Evolutionary conservation across 2,113 vertebrate species (phyloP).

Genomic region (Leptocoma aspasia): DNA sequence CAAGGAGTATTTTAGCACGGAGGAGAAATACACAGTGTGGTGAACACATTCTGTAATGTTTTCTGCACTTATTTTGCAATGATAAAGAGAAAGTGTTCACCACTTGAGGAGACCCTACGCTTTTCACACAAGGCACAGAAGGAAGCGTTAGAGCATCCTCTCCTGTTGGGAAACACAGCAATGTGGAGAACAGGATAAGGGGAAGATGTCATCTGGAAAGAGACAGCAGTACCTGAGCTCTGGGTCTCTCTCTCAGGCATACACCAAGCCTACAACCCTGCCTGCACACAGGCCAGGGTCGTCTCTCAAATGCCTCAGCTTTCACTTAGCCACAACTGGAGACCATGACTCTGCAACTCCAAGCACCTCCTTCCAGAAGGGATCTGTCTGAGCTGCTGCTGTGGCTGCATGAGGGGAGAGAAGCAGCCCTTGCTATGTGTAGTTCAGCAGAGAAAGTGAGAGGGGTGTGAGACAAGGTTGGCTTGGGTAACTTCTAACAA

Average conservation of each 20-base stretch:
- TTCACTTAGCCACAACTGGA: rapidly evolving
- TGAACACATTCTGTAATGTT: not conserved
- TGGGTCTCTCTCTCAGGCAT: not conserved
- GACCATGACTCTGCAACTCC: not conserved
- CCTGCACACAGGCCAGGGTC: too few species aligned
- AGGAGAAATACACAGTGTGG: rapidly evolving
- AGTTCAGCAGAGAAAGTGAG: not conserved
- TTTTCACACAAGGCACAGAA: not conserved
- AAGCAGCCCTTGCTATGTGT: not conserved
- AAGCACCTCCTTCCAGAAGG: rapidly evolving
- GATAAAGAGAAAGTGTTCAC: not conserved
- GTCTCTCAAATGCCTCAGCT: not conserved
- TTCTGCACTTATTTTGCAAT: not conserved
- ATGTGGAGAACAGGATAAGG: rapidly evolving
- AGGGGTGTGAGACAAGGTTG: not conserved
- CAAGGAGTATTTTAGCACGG: not conserved
- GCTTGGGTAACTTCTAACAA: not conserved
- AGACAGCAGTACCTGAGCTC: rapidly evolving
- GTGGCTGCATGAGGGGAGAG: rapidly evolving
- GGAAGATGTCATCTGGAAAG: not conserved
- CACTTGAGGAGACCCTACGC: not conserved
- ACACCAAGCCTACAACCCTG: not conserved
- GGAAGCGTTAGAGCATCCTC: not conserved
- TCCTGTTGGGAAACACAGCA: not conserved
- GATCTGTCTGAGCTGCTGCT: not conserved